Conservation (phyloP, 2,797 vertebrate species). For the Thaleichthys pacificus region DNA sequence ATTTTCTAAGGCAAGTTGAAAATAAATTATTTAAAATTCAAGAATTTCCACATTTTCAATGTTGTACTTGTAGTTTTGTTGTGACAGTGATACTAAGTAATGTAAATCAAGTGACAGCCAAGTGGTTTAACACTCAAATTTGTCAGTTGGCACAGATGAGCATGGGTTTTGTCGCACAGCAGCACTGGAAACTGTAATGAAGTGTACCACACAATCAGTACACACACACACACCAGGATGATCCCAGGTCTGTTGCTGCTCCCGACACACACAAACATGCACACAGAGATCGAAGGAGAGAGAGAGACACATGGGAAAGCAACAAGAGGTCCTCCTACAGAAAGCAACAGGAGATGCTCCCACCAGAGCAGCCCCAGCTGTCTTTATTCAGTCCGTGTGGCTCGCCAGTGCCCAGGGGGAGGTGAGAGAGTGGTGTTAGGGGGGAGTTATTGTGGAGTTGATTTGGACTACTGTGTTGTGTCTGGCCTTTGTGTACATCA, state of each 20-base stretch:
- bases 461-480: constrained; percentile 44
- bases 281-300: no score
- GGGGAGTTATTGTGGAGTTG: constrained; percentile 40
- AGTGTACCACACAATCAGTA: no score
- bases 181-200: background rate
- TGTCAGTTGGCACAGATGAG: background rate
- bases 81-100: no score
- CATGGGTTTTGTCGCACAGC: background rate
- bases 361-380: background rate
- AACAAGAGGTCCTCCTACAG: no score
- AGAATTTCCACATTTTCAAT: no score
- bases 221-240: background rate
- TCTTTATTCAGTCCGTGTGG: constrained; percentile 9
- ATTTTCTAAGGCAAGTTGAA: no score
- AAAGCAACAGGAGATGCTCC: background rate
- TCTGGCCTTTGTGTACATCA: constrained; percentile 47
- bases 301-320: no score
- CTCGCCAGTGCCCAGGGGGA: constrained; percentile 10
- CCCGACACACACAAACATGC: background rate
- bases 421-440: constrained; percentile 15
- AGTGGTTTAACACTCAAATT: background rate
- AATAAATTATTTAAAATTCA: no score
- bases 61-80: no score
- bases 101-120: background rate
- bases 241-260: no score